Evolutionary conservation across 2,888 invertebrate genomes (phyloP).

Genomic region (Lapara coniferarum): DNA sequence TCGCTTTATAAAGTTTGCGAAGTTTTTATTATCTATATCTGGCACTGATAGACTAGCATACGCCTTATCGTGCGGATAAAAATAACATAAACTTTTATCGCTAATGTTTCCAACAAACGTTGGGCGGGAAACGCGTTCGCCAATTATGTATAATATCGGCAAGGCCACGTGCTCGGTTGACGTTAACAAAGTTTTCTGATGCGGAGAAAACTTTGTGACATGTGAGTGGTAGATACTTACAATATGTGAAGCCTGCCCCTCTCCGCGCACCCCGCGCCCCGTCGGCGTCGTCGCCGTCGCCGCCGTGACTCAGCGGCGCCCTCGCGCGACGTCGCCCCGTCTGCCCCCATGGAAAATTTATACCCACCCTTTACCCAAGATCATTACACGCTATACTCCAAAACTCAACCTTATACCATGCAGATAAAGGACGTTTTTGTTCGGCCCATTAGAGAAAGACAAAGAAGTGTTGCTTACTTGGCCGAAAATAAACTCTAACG

Average conservation of each 20-base stretch:
- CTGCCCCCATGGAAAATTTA: conserved; percentile 83
- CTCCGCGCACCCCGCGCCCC: conserved; percentile 42
- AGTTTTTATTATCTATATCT: background rate
- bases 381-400: conserved; percentile 57
- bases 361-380: conserved; percentile 81
- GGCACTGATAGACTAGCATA: background rate
- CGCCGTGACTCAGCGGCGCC: conserved; percentile 82
- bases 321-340: conserved; percentile 82
- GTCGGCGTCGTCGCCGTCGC: conserved; percentile 57
- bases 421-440: conserved; percentile 59
- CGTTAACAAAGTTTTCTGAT: conserved; percentile 83
- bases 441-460: conserved; percentile 57
- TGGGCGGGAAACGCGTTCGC: conserved; percentile 50
- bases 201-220: conserved; percentile 83
- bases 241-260: conserved; percentile 66
- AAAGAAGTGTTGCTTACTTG: conserved; percentile 77
- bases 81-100: conserved; percentile 27
- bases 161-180: conserved; percentile 82
- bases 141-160: conserved; percentile 75
- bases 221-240: conserved; percentile 82
- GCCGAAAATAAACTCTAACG: conserved; percentile 81
- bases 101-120: conserved; percentile 32
- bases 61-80: conserved; percentile 11
- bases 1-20: background rate
- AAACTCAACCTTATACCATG: conserved; percentile 58